Evolutionary conservation across 2,888 invertebrate genomes (phyloP).

Genomic region (Diarsia rubi): DNA sequence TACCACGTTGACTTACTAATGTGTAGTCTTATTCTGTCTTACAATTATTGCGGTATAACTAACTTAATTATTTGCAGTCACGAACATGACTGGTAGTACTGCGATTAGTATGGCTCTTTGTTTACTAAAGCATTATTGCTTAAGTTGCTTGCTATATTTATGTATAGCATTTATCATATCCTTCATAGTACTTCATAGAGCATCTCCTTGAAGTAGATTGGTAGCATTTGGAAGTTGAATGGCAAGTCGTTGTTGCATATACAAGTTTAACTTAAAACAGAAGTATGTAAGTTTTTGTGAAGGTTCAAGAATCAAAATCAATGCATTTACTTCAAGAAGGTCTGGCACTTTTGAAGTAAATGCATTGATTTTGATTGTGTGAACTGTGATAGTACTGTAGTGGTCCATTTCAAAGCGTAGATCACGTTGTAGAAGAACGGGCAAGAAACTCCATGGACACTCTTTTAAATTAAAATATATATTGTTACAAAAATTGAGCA

Average conservation of each 20-base stretch:
- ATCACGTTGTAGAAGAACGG: too few relatives aligned
- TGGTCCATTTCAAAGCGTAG: too few relatives aligned
- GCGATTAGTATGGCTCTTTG: neutral
- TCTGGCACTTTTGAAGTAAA: too few relatives aligned
- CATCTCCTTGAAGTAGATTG: neutral
- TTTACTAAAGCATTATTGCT: neutral
- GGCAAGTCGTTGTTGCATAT: neutral
- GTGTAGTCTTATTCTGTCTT: neutral
- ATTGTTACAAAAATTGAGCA: too few relatives aligned
- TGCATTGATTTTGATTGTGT: too few relatives aligned
- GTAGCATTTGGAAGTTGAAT: neutral
- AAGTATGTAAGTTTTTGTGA: neutral
- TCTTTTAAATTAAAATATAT: too few relatives aligned
- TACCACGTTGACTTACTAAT: neutral
- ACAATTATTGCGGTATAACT: neutral
- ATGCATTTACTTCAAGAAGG: too few relatives aligned
- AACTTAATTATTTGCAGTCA: slow-evolving; percentile 16
- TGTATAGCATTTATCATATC: neutral
- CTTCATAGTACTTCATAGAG: neutral
- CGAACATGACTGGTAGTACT: neutral
- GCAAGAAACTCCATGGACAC: too few relatives aligned
- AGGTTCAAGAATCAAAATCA: neutral
- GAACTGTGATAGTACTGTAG: too few relatives aligned
- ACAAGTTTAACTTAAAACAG: neutral
- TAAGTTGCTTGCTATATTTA: neutral